phyloP scores from a whole-genome alignment of 30 jellyfish, hydroid and myxozoan genomes.

The Hydractinia echinata region DNA sequence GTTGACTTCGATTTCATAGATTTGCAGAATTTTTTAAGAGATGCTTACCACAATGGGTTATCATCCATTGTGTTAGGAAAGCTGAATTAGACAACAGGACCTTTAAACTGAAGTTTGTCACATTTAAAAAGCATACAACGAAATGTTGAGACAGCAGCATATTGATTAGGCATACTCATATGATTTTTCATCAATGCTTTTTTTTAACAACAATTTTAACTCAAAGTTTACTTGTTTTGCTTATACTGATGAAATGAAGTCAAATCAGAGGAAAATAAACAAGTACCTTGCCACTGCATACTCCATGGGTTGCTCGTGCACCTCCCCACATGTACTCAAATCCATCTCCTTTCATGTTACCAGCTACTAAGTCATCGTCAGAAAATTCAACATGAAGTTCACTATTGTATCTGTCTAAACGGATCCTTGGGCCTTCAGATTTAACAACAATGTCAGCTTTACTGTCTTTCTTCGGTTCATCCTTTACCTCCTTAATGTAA shows the following conservation, averaged over 20 bases:
- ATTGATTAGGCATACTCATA: no score
- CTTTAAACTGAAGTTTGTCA: no score
- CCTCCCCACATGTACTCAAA: constrained; percentile 98
- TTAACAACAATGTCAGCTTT: constrained; percentile 8
- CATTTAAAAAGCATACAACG: no score
- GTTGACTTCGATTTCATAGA: no score
- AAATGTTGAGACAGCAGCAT: no score
- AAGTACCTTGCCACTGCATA: constrained; percentile 74
- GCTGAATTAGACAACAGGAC: no score
- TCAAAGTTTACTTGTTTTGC: no score
- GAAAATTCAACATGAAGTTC: constrained; percentile 63
- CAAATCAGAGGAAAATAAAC: background rate
- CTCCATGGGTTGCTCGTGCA: constrained; percentile 89
- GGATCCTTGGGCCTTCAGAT: constrained; percentile 35
- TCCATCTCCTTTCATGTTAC: constrained; percentile 65
- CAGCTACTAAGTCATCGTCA: constrained; percentile 57
- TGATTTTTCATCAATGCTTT: no score
- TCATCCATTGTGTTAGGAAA: no score
- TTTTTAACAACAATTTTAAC: no score
- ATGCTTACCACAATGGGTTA: no score
- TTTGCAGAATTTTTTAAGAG: no score
- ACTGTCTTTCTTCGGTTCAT: background rate
- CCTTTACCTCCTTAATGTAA: background rate
- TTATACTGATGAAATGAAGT: background rate
- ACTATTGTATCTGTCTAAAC: constrained; percentile 58